A percentile compares a stretch with the other conserved stretches of the same genome.
These are phyloP conservation scores for Himalopsyche tibetana DNA, from an alignment of 2,888 invertebrate genomes.

Conservation along the genomic window DNA sequence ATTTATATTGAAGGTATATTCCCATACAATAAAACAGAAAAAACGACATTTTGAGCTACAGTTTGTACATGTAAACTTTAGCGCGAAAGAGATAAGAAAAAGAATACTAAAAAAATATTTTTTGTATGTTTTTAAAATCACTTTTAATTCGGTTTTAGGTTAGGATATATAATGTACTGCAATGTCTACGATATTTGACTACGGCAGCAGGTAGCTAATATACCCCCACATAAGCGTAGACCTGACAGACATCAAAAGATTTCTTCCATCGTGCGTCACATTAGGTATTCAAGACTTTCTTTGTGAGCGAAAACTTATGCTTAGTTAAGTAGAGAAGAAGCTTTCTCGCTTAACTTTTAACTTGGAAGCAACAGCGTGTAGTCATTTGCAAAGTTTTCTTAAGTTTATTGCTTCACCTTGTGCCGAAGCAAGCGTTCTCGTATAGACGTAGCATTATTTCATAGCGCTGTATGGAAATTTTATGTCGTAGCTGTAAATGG, in stretches of 20 bases:
- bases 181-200: conserved; percentile 16
- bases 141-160: too few relatives aligned
- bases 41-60: too few relatives aligned
- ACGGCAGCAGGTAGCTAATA: conserved; percentile 27
- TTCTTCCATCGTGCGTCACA: conserved; percentile 57
- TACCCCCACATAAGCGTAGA: conserved; percentile 27
- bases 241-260: conserved; percentile 59
- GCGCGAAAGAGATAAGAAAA: too few relatives aligned
- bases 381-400: conserved; percentile 64
- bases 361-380: conserved; percentile 63
- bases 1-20: too few relatives aligned
- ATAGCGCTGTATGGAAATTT: not conserved
- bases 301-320: conserved; percentile 60
- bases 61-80: too few relatives aligned
- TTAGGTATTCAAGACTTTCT: conserved; percentile 61
- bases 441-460: not conserved
- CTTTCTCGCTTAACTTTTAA: conserved; percentile 63
- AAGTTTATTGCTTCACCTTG: conserved; percentile 61
- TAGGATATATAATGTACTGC: not conserved
- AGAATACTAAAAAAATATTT: too few relatives aligned
- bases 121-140: too few relatives aligned
- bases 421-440: not conserved
- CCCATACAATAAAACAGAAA: too few relatives aligned
- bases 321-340: conserved; percentile 62
- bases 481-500: conserved; percentile 26